These are phyloP conservation scores for Epizoanthus illoricatus DNA, from an alignment of 92 coral and sea anemone species.

Conservation along the genomic window DNA sequence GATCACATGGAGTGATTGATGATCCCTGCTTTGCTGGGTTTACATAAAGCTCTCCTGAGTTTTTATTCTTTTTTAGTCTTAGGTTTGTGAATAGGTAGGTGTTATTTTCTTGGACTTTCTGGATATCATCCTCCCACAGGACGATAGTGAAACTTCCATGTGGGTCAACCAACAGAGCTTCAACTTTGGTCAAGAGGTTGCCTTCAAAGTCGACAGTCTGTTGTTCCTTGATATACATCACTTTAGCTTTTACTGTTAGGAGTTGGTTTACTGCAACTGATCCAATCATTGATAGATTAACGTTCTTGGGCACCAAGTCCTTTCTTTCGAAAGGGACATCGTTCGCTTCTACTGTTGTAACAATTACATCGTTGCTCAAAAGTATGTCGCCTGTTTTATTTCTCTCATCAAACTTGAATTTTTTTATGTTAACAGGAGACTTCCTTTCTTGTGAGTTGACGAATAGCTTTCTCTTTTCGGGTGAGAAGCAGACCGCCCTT, in stretches of 20 bases:
- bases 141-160: slow-evolving; percentile 18
- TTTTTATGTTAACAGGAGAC: slow-evolving; percentile 28
- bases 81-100: slow-evolving; percentile 32
- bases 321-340: slow-evolving; percentile 34
- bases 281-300: slow-evolving; percentile 21
- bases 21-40: slow-evolving; percentile 36
- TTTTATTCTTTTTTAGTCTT: slow-evolving; percentile 24
- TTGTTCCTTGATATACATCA: slow-evolving; percentile 2
- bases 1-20: slow-evolving; percentile 1
- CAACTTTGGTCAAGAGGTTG: background rate
- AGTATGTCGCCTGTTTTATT: slow-evolving; percentile 10
- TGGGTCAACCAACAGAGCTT: slow-evolving; percentile 15
- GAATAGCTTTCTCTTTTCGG: slow-evolving; percentile 33
- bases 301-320: slow-evolving; percentile 16
- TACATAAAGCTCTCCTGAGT: slow-evolving; percentile 23
- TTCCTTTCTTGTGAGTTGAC: background rate
- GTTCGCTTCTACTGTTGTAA: background rate
- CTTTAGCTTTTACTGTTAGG: slow-evolving; percentile 25
- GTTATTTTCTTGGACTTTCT: slow-evolving; percentile 7
- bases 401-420: slow-evolving; percentile 25
- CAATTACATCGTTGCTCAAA: slow-evolving; percentile 17
- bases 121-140: slow-evolving; percentile 40
- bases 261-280: slow-evolving; percentile 33
- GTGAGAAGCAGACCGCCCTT: slow-evolving; percentile 42
- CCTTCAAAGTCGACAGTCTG: slow-evolving; percentile 6